phyloP scores from a whole-genome alignment of 2,113 vertebrate genomes.

The Rostratula benghalensis region DNA sequence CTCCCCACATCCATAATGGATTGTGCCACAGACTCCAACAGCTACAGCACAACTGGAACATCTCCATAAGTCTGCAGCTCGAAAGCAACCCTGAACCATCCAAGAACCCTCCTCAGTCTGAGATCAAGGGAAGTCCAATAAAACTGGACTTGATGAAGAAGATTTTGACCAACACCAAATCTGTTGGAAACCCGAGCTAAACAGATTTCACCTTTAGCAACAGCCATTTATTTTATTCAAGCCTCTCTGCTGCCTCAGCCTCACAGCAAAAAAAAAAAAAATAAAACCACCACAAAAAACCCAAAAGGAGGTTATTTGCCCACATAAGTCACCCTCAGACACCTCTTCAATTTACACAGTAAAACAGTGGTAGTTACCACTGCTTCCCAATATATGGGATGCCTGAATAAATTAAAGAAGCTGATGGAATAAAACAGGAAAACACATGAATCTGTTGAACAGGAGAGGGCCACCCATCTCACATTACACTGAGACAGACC shows the following conservation, averaged over 20 bases:
- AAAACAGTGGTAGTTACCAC: neutral
- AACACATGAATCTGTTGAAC: conserved; percentile 20
- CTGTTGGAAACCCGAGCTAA: neutral
- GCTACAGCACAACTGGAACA: neutral
- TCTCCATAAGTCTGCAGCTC: neutral
- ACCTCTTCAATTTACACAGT: neutral
- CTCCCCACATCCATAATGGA: accelerated
- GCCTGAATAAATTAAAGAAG: conserved; percentile 41
- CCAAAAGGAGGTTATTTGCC: neutral
- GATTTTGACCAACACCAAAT: neutral
- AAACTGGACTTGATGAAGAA: neutral
- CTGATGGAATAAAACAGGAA: neutral
- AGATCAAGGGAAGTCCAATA: neutral
- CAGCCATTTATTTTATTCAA: neutral
- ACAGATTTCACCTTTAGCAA: neutral
- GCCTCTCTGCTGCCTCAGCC: neutral
- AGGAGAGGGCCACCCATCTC: conserved; percentile 10
- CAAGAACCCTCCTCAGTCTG: neutral
- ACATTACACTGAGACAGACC: conserved; percentile 3
- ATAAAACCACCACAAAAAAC: neutral
- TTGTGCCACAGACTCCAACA: neutral
- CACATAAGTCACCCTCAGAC: neutral
- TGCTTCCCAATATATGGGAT: neutral
- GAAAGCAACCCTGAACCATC: neutral
- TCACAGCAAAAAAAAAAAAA: neutral